These are phyloP conservation scores for Physella acuta DNA, from an alignment of 1,140 invertebrate species.

Conservation along the genomic window DNA sequence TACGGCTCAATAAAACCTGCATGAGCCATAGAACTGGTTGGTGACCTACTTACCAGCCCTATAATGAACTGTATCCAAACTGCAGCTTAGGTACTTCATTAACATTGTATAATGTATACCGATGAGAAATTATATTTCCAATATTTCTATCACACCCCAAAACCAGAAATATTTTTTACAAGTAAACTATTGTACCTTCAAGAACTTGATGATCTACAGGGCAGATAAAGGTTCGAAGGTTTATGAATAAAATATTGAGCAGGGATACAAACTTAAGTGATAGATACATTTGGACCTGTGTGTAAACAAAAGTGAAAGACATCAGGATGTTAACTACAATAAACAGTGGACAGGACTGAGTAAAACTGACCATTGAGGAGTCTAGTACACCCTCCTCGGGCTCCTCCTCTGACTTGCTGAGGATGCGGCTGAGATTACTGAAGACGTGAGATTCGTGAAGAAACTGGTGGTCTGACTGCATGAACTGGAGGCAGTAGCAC, in stretches of 20 bases:
- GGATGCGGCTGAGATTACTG: conserved; percentile 92
- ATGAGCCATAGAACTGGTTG: too few species aligned
- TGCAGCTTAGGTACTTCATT: too few species aligned
- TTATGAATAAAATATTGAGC: not conserved
- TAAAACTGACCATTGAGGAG: conserved; percentile 31
- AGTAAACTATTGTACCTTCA: too few species aligned
- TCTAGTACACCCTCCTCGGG: conserved; percentile 48
- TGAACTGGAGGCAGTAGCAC: conserved; percentile 90
- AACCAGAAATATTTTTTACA: too few species aligned
- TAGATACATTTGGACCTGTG: not conserved
- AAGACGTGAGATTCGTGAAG: conserved; percentile 92
- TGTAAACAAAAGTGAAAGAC: too few species aligned
- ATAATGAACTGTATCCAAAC: too few species aligned
- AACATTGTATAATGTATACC: too few species aligned
- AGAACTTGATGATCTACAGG: too few species aligned
- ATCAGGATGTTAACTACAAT: not conserved
- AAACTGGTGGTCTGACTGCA: conserved; percentile 85
- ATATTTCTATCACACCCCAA: too few species aligned
- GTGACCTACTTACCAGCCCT: too few species aligned
- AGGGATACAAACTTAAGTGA: not conserved
- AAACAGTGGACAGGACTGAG: not conserved
- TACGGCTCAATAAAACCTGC: too few species aligned
- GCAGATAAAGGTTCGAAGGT: not conserved
- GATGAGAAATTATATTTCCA: too few species aligned
- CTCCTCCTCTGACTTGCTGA: conserved; percentile 82